Base-by-base conservation (phyloP, 2,113 vertebrate genomes). In the Leucosticte australis region DNA sequence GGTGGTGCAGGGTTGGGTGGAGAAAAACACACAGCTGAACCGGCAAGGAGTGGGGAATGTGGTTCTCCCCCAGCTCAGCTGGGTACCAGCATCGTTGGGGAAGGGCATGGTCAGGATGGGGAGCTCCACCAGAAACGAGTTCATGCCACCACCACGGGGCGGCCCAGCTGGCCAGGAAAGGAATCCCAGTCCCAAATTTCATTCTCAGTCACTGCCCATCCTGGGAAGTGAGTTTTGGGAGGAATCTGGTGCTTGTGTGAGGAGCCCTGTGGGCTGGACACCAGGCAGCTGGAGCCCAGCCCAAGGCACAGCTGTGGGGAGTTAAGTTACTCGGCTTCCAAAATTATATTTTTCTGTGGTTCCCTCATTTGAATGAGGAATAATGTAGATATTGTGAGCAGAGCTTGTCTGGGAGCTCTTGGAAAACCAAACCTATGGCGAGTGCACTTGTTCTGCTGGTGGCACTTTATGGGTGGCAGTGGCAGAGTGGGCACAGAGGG, bases 321-420 rank as follows among this genome's bases (percentile, higher is more conserved):
- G 89, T 95, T 96, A 13, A 79, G 87, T 96, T 96, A 94, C 95
- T 59, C 13, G 0, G 30, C 88, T 90, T 88, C 94, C 96, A 94
- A 95, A 90, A 81, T 56, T 3, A 87, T 93, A 95, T 94, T 96
- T 96, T 96, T 96, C 84, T 75, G 96, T 62, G 92, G 81, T 96
- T 95, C 87, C 80, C 91, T 93, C 86, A 93, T 88, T 88, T 80
- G 93, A 82, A 67, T 60, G 92, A 59, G 93, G 94, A 91, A 96
- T 97, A 97, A 95, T 90, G 93, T 8, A 2, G 83, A 73, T 79
- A 90, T 89, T 96, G 93, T 90, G 62, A 83, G 69, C 59, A 62
- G 42, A 44, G 70, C 57, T 62, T 75, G 94, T 56, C 80, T 44
- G 31, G 86, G 55, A 87, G 79, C 1, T 6, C 42, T 81, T 37